Conservation (phyloP, 2,797 vertebrate genomes). For the Sebastes kiyomatsui region DNA sequence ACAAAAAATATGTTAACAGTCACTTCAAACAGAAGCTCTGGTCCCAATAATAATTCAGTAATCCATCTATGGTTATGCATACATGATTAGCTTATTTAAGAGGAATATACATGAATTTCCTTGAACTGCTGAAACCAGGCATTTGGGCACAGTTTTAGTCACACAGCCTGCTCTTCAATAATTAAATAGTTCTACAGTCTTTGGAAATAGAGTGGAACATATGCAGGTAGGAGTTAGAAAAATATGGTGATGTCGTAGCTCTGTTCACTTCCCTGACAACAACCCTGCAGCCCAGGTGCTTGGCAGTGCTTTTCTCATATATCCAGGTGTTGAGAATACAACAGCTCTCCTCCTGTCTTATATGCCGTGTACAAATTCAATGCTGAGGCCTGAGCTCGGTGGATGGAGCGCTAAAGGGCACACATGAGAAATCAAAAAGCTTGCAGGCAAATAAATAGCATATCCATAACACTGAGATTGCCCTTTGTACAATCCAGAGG, state of each 20-base stretch:
- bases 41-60: background rate
- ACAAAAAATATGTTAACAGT: no score
- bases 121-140: background rate
- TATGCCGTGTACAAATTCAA: constrained; percentile 21
- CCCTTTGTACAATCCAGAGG: constrained; percentile 77
- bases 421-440: constrained; percentile 63
- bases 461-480: constrained; percentile 78
- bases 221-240: constrained; percentile 2
- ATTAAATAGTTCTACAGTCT: constrained; percentile 6
- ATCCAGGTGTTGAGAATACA: constrained; percentile 40
- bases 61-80: background rate
- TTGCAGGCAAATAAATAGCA: constrained; percentile 76
- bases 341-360: constrained; percentile 13
- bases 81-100: background rate
- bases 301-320: background rate
- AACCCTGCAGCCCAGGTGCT: constrained; percentile 12
- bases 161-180: constrained; percentile 15
- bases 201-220: constrained; percentile 14
- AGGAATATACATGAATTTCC: background rate
- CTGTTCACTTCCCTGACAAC: constrained; percentile 31
- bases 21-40: background rate
- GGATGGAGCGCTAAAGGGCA: constrained; percentile 62
- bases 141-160: background rate
- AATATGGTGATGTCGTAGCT: background rate
- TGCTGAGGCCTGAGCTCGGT: background rate